Conservation (phyloP, 1,140 invertebrate species). For the Drosophila lini region DNA sequence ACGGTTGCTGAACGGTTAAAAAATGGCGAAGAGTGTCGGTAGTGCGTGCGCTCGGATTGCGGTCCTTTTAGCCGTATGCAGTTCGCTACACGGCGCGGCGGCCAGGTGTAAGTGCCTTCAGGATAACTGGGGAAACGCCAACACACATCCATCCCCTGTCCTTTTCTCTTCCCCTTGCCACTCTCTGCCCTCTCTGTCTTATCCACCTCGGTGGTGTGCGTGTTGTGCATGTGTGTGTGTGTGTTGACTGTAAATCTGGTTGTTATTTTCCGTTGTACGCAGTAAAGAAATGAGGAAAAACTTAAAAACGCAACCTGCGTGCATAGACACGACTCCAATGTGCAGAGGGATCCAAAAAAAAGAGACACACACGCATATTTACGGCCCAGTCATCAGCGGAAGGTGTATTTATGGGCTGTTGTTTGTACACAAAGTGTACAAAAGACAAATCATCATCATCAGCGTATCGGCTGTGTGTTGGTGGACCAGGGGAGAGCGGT, state of each 20-base stretch:
- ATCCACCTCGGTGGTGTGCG: conserved; percentile 18
- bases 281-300: conserved; percentile 18
- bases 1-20: conserved; percentile 51
- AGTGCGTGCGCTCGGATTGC: conserved; percentile 73
- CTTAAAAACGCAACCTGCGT: conserved; percentile 12
- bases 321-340: conserved; percentile 1
- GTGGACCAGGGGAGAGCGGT: neutral
- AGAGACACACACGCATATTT: conserved; percentile 6
- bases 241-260: conserved; percentile 52
- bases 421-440: conserved; percentile 42
- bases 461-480: neutral
- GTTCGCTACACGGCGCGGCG: conserved; percentile 37
- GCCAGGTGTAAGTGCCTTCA: conserved; percentile 53
- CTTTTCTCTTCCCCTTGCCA: conserved; percentile 1
- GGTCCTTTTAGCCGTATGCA: conserved; percentile 59
- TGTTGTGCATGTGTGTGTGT: conserved; percentile 18
- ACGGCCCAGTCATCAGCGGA: conserved; percentile 8
- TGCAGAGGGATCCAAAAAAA: neutral
- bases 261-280: conserved; percentile 43
- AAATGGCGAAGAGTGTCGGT: conserved; percentile 71
- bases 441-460: conserved; percentile 47
- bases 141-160: neutral
- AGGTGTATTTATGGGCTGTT: conserved; percentile 29
- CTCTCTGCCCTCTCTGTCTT: conserved; percentile 6
- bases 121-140: conserved; percentile 5